Base-by-base conservation (phyloP, 1,140 invertebrate genomes). In the Microplitis mediator region DNA sequence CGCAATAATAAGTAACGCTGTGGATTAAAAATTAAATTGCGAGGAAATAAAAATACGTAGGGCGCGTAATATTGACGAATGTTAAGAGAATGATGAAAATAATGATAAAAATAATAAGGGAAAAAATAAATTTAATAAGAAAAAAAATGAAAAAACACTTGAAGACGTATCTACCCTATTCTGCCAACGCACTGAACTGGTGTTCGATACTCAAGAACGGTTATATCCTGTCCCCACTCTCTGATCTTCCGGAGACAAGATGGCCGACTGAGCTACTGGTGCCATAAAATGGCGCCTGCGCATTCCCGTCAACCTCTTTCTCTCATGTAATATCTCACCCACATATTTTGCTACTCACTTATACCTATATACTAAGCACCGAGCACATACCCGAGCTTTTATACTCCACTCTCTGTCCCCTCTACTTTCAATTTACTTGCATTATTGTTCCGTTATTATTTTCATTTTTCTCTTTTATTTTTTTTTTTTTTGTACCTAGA, bases 151-250 rank as follows among this genome's bases (percentile, higher is more conserved):
- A n/a, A 36, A 31, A 52, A 65, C 72, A 66, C 58, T 69, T 39
- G 52, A 71, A 71, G 63, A 71, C 68, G 73, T 68, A 73, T 61
- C 58, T 69, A 76, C 72, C 72, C 68, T 60, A 76, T 76, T 68
- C 72, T 73, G 68, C 69, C 69, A 73, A 73, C 63, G 76, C 75
- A 83, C 82, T 84, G 82, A 81, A 81, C 78, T 77, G 69, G 74
- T 80, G 78, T 84, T 84, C 81, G 80, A 83, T 85, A 82, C 75
- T 78, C 72, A 80, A 75, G 80, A 81, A 82, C 77, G 81, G 82
- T 84, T 84, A 84, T 85, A 83, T 83, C 73, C 78, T 77, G 69
- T 74, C 80, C 81, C 77, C 77, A 78, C 80, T 74, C 69, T 73
- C 14, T 11, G 65, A 52, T 31, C 58, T 36, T 16, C 16, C 39